Base-by-base conservation (phyloP, 2,113 vertebrate species). In the Chloropsis hardwickii region DNA sequence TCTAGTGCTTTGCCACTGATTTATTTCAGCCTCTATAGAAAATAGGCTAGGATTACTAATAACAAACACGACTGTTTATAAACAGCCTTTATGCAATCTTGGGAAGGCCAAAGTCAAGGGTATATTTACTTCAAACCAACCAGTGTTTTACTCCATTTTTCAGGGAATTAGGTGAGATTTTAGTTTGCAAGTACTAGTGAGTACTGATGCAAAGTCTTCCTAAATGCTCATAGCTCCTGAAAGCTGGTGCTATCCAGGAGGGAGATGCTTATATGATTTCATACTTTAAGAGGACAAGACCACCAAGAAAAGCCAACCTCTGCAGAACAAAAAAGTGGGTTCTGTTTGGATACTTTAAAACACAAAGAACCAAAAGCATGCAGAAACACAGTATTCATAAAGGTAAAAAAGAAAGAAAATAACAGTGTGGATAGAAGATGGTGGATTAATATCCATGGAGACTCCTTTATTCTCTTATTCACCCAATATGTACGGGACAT, bases 391-490 rank as follows among this genome's bases (percentile, higher is more conserved):
- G 42, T 35, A 64, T 83, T 78, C 47, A 90, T 66, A 80, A 83
- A 94, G 50, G 67, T 67, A 40, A 93, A 76, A 78, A 76, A 61
- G 56, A 79, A 80, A 90, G 58, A 69, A 83, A 80, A 56, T 45
- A 88, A 56, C 45, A n/a, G 35, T 62, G 67, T 56, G 35, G 39
- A 29, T 76, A 72, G 86, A 88, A 95, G 60, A 77, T 86, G 71
- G 79, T 88, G 94, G 80, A 92, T 96, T 95, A 90, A 79, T 94
- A 92, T 90, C 76, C 76, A 92, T 88, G 90, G 90, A 90, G 79
- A 95, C 18, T 71, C 71, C 22, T 77, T 84, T 65, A 78, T 80
- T 66, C 54, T 76, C 56, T 89, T 48, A 56, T 81, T 81, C 87
- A 73, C 71, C 64, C 54, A 90, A 51, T 13, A 80, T 15, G 35